A percentile compares a stretch with the other conserved stretches of the same genome.
These are phyloP conservation scores for Callaeas wilsoni DNA, from an alignment of 2,113 vertebrate genomes.

Conservation along the genomic window DNA sequence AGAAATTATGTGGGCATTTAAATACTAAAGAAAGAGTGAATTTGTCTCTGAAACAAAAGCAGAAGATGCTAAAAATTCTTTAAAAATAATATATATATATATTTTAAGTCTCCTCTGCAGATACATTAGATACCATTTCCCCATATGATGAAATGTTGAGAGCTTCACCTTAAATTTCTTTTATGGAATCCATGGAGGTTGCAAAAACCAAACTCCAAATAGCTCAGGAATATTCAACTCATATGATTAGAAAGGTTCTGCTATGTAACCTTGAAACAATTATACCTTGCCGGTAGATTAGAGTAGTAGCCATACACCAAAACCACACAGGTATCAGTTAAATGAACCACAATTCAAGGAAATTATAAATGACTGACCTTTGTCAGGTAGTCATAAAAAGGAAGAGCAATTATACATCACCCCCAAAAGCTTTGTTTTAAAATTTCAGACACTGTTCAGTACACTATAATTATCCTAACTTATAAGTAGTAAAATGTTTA, in stretches of 20 bases:
- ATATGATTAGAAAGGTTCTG: neutral
- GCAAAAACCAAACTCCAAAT: neutral
- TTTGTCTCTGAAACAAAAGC: neutral
- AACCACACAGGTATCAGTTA: neutral
- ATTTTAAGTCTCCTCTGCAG: neutral
- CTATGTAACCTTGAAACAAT: neutral
- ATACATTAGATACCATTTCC: neutral
- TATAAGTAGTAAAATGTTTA: conserved; percentile 23
- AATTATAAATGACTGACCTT: neutral
- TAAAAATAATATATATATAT: neutral
- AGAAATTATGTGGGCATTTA: neutral
- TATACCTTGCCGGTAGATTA: neutral
- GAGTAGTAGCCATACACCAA: neutral
- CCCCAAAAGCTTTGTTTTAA: neutral
- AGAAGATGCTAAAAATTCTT: neutral
- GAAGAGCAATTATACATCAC: neutral
- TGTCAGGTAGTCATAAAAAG: neutral
- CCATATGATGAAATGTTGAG: neutral
- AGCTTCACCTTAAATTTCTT: neutral
- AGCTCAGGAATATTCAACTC: neutral
- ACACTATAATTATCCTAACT: neutral
- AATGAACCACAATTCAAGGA: neutral
- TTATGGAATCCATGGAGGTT: neutral
- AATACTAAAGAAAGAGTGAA: neutral
- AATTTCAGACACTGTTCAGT: neutral